Conservation (phyloP, 1,140 invertebrate species). For the Campodea augens region DNA sequence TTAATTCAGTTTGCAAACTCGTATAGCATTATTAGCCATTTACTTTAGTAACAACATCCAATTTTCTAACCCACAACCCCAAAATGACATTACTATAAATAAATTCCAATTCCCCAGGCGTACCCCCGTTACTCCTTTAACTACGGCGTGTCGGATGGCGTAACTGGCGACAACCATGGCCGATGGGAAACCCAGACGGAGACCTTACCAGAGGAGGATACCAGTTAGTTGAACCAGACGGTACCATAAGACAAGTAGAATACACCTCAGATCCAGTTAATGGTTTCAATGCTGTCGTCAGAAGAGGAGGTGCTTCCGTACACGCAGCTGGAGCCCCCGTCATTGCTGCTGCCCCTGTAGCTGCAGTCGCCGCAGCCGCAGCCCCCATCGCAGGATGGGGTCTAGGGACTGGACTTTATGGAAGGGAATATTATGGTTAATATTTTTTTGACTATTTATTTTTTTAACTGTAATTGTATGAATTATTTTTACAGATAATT, state of each 20-base stretch:
- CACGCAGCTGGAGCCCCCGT: not conserved
- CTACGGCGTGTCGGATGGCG: conserved; percentile 30
- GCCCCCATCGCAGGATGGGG: conserved; percentile 7
- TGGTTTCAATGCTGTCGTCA: conserved; percentile 25
- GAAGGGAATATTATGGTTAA: too few relatives aligned
- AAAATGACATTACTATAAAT: too few relatives aligned
- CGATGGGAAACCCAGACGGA: conserved; percentile 20
- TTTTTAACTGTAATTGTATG: too few relatives aligned
- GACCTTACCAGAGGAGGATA: conserved; percentile 26
- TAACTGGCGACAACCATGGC: conserved; percentile 31
- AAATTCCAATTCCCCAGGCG: too few relatives aligned
- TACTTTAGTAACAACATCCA: too few relatives aligned
- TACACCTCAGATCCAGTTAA: conserved; percentile 24
- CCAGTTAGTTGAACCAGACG: conserved; percentile 26
- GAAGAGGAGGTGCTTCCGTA: conserved; percentile 1
- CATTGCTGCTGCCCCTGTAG: not conserved
- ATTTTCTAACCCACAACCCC: too few relatives aligned
- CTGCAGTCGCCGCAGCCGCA: conserved; percentile 4
- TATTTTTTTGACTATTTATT: too few relatives aligned
- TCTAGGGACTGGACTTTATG: too few relatives aligned
- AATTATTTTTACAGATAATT: too few relatives aligned
- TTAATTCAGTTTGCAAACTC: too few relatives aligned
- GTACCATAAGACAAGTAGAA: conserved; percentile 24
- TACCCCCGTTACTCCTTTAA: conserved; percentile 31
- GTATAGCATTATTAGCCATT: too few relatives aligned